Percentiles rank a stretch among this genome's conserved stretches.
phyloP scores from a whole-genome alignment of 2,113 vertebrate species.

The Circaetus cinerascens region DNA sequence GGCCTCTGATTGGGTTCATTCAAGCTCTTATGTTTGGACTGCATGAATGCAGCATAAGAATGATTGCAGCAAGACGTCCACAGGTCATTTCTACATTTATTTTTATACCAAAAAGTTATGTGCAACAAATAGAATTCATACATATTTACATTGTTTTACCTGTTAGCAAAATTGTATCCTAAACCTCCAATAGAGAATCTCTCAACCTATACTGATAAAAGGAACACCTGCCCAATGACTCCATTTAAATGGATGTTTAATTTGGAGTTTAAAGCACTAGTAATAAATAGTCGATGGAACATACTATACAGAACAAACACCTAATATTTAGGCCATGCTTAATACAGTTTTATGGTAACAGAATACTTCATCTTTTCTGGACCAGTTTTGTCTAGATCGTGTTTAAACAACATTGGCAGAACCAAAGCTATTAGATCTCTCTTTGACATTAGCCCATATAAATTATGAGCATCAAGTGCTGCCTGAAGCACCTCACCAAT shows the following conservation, averaged over 20 bases:
- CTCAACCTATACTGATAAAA: slow-evolving; percentile 51
- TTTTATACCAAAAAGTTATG: slow-evolving; percentile 83
- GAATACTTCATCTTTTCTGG: slow-evolving; percentile 58
- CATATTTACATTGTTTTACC: slow-evolving; percentile 81
- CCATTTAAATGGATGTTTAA: slow-evolving; percentile 48
- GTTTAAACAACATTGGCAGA: not conserved
- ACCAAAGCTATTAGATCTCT: not conserved
- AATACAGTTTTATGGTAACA: slow-evolving; percentile 64
- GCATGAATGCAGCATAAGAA: slow-evolving; percentile 49
- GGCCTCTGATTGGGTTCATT: slow-evolving; percentile 55
- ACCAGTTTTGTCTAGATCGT: slow-evolving; percentile 6
- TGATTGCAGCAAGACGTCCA: slow-evolving; percentile 69
- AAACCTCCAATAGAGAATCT: slow-evolving; percentile 66
- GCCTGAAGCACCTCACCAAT: slow-evolving; percentile 3
- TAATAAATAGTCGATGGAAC: slow-evolving; percentile 72
- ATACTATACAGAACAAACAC: slow-evolving; percentile 71
- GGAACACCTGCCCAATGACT: slow-evolving; percentile 68
- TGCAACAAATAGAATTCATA: slow-evolving; percentile 85
- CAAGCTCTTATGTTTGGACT: slow-evolving; percentile 21
- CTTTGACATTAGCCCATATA: not conserved
- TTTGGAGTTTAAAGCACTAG: slow-evolving; percentile 71
- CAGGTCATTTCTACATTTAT: slow-evolving; percentile 83
- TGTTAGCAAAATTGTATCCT: slow-evolving; percentile 77
- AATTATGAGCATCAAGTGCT: slow-evolving; percentile 6
- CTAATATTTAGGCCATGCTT: slow-evolving; percentile 75